Conservation (phyloP, 2,797 vertebrate genomes). For the Catharus ustulatus region DNA sequence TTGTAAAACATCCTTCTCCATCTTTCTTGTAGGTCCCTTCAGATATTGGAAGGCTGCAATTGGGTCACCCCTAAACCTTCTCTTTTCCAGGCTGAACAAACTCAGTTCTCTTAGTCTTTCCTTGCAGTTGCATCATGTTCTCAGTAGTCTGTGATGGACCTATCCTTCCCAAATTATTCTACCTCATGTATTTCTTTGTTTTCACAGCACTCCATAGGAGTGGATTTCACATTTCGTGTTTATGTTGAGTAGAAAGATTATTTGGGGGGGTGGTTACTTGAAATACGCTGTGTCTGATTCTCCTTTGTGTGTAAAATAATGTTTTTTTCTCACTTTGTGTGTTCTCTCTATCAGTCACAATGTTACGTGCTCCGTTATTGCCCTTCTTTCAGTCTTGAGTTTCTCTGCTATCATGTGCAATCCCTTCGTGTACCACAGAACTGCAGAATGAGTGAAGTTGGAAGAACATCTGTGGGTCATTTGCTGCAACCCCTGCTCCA, state of each 20-base stretch:
- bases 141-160: not conserved
- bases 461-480: not conserved
- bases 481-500: not conserved
- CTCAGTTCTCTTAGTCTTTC: not conserved
- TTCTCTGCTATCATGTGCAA: not conserved
- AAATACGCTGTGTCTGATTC: not conserved
- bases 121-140: not conserved
- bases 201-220: not conserved
- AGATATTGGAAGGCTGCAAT: not conserved
- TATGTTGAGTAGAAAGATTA: not conserved
- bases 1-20: not conserved
- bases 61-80: not conserved
- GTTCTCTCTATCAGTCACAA: not conserved
- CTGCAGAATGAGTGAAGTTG: not conserved
- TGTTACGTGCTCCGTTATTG: not conserved
- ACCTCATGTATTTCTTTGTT: not conserved
- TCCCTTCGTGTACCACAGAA: not conserved
- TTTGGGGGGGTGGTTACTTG: not conserved
- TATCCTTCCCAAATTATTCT: not conserved
- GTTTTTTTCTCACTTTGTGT: not conserved
- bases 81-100: not conserved
- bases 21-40: not conserved
- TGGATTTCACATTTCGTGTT: not conserved
- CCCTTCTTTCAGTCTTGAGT: not conserved
- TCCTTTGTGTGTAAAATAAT: not conserved